A percentile compares a stretch with the other conserved stretches of the same genome.
phyloP scores from a whole-genome alignment of 2,113 vertebrate species.

The Capreolus pygargus region DNA sequence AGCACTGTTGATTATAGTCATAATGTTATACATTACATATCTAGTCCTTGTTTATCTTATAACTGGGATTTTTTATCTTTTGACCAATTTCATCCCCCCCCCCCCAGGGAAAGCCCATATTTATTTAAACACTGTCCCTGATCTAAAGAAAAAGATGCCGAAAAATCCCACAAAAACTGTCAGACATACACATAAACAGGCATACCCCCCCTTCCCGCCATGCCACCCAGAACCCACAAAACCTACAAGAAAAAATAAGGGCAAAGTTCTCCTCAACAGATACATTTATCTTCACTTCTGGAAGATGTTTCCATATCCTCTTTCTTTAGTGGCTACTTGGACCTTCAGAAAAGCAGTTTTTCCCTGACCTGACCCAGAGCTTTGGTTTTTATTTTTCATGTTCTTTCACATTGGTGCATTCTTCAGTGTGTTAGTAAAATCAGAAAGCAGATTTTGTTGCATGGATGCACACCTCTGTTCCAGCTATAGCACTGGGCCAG shows the following conservation, averaged over 20 bases:
- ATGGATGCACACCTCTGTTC: slow-evolving; percentile 95
- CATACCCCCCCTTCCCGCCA: rapidly evolving
- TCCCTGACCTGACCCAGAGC: slow-evolving; percentile 92
- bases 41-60: neutral
- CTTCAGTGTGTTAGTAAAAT: slow-evolving; percentile 95
- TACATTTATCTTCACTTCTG: slow-evolving; percentile 91
- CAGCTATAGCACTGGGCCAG: slow-evolving; percentile 90
- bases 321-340: slow-evolving; percentile 87
- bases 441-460: slow-evolving; percentile 95
- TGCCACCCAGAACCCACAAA: neutral
- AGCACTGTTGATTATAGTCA: neutral
- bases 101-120: slow-evolving; percentile 70
- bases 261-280: neutral
- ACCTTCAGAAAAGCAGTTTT: slow-evolving; percentile 97
- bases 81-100: neutral
- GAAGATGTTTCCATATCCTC: slow-evolving; percentile 96
- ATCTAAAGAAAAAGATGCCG: slow-evolving; percentile 31
- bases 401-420: slow-evolving; percentile 96
- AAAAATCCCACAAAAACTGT: neutral
- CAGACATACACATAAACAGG: neutral
- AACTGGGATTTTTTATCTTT: neutral
- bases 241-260: neutral
- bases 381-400: slow-evolving; percentile 98
- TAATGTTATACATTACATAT: neutral
- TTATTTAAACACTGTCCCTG: slow-evolving; percentile 49